Evolutionary conservation across 1,140 invertebrate species (phyloP).

Genomic region (Dendroctonus ponderosae): DNA sequence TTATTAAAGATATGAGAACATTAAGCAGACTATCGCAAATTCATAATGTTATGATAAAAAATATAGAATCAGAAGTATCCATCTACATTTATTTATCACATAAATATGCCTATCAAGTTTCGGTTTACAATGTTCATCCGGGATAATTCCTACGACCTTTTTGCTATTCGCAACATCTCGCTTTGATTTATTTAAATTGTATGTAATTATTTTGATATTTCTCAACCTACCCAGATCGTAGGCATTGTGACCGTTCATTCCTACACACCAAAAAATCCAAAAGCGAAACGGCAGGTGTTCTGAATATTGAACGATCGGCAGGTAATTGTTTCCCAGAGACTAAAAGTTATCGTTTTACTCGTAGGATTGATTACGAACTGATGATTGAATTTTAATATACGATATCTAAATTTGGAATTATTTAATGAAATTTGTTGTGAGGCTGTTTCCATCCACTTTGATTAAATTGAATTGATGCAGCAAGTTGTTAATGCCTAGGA

Average conservation of each 20-base stretch:
- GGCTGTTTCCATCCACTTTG: no score
- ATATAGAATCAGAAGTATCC: no score
- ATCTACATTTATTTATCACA: no score
- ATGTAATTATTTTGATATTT: slow-evolving; percentile 11
- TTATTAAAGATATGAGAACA: no score
- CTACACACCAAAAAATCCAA: not conserved
- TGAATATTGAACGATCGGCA: not conserved
- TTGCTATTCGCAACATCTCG: slow-evolving; percentile 1
- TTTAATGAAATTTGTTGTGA: no score
- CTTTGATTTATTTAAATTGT: slow-evolving; percentile 7
- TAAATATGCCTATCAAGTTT: not conserved
- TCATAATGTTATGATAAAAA: no score
- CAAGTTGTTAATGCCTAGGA: no score
- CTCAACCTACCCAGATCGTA: slow-evolving; percentile 2
- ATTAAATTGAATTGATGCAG: no score
- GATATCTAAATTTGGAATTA: no score
- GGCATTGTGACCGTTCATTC: slow-evolving; percentile 6
- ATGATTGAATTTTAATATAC: no score
- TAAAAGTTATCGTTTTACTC: not conserved
- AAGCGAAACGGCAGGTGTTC: slow-evolving; percentile 2
- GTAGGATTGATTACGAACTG: no score
- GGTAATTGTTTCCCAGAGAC: not conserved
- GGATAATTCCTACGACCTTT: slow-evolving; percentile 11
- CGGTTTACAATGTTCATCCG: not conserved
- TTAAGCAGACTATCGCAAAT: no score